phyloP scores from a whole-genome alignment of 2,888 invertebrate genomes.

The Lathronympha strigana region DNA sequence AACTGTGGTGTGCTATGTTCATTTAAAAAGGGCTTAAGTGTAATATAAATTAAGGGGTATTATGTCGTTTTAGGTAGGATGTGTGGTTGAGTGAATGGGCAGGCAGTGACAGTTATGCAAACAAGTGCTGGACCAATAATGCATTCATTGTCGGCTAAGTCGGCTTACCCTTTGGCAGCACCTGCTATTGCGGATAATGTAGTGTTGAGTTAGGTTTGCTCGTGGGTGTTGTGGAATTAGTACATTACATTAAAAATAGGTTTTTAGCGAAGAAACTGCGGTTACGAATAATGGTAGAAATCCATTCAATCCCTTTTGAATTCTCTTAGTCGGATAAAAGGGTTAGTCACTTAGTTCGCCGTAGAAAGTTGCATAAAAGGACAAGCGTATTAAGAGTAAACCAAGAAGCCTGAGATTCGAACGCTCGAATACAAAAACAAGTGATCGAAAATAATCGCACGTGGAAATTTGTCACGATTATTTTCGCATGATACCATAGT shows the following conservation, averaged over 20 bases:
- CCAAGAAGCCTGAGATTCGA: no score
- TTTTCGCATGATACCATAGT: no score
- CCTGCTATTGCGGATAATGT: constrained; percentile 63
- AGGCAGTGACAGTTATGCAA: constrained; percentile 77
- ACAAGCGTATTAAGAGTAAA: no score
- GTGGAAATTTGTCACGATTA: no score
- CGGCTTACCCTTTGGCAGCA: constrained; percentile 64
- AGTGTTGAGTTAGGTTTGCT: constrained; percentile 28
- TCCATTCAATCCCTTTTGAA: no score
- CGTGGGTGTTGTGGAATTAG: constrained; percentile 7
- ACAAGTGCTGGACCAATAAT: constrained; percentile 77
- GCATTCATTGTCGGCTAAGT: constrained; percentile 75
- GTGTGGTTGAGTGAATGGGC: constrained; percentile 72
- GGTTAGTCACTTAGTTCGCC: no score
- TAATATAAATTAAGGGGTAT: neutral
- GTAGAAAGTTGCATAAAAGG: no score
- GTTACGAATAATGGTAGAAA: no score
- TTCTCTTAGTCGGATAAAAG: no score
- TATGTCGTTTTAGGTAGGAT: constrained; percentile 3
- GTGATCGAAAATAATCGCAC: no score
- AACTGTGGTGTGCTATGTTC: constrained; percentile 64
- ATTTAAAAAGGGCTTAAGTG: constrained; percentile 18
- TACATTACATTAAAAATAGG: neutral
- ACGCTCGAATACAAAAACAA: no score
- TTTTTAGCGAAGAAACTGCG: no score